Base-by-base conservation (phyloP, 2,113 vertebrate species). In the Crotalus tigris region DNA sequence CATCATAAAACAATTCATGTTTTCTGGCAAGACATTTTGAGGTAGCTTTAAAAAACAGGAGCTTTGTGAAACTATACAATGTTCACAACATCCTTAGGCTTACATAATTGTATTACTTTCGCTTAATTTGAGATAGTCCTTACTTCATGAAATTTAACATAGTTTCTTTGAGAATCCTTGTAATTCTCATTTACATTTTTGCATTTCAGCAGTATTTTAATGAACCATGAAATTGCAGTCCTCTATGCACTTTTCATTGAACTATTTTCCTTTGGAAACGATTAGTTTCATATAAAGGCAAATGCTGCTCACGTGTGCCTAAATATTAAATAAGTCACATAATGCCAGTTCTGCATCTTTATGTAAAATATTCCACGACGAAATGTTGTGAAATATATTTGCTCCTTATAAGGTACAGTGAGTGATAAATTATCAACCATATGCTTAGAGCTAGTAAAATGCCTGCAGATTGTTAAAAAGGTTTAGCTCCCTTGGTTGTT, bases 281-380 rank as follows among this genome's bases (percentile, higher is more conserved):
- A 49, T 93, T 92, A 88, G 4, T 93, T 92, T 93, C 88, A 64
- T 8, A 69, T 88, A 46, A 96, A 59, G 4, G 91, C 33, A 58
- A 90, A 44, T 88, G 88, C 26, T 58, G 53, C 29, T 19, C 6
- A 9, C 89, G 51, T 23, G 53, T 81, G 49, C 17, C 33, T 44
- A 51, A 89, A 51, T 46, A 85, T n/a, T 15, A 59, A 12, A 1
- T 64, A 85, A 92, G 91, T 91, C 46, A 87, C 12, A 87, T n/a
- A 69, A 15, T 85, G 87, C 29, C 1, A 5, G 44, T 57, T 0
- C 1, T 46, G 0, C 13, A 21, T 87, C 49, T 88, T 89, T 90
- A 49, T 17, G 61, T 93, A 39, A 13, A 58, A 24, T 13, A 59
- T 85, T 51, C 55, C 54, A 46, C 24, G 59, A 26, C 75, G 87